Conservation (phyloP, 2,113 vertebrate genomes). For the Gambusia holbrooki region DNA sequence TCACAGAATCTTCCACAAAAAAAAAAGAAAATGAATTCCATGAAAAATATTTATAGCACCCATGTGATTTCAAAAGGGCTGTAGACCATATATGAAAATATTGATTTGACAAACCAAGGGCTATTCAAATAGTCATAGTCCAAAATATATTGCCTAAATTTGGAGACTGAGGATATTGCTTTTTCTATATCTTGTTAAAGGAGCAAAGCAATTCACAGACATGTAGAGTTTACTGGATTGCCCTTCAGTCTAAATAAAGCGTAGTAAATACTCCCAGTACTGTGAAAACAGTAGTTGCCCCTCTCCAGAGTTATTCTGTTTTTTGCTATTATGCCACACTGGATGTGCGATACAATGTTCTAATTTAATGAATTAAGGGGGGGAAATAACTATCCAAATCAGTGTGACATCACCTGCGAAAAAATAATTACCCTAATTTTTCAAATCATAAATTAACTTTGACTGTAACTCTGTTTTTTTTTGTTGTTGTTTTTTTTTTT, state of each 20-base stretch:
- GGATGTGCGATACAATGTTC: no score
- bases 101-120: slow-evolving; percentile 65
- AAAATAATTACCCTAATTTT: no score
- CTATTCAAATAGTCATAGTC: slow-evolving; percentile 58
- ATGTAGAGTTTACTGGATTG: slow-evolving; percentile 30
- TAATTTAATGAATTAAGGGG: no score
- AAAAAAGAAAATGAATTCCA: slow-evolving; percentile 28
- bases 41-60: slow-evolving; percentile 49
- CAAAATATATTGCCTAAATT: slow-evolving; percentile 54
- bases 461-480: neutral
- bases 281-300: neutral
- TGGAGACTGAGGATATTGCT: slow-evolving; percentile 40
- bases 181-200: slow-evolving; percentile 33
- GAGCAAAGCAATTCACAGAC: slow-evolving; percentile 41
- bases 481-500: no score
- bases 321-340: neutral
- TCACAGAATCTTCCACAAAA: slow-evolving; percentile 18
- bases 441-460: neutral
- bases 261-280: slow-evolving; percentile 24
- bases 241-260: neutral
- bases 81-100: slow-evolving; percentile 62
- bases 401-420: no score
- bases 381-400: no score
- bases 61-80: slow-evolving; percentile 34
- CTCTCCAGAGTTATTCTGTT: neutral